Percentiles rank a stretch among this genome's conserved stretches.
These are phyloP conservation scores for Otolemur crassicaudatus DNA, from an alignment of 2,797 vertebrate genomes.

Conservation along the genomic window DNA sequence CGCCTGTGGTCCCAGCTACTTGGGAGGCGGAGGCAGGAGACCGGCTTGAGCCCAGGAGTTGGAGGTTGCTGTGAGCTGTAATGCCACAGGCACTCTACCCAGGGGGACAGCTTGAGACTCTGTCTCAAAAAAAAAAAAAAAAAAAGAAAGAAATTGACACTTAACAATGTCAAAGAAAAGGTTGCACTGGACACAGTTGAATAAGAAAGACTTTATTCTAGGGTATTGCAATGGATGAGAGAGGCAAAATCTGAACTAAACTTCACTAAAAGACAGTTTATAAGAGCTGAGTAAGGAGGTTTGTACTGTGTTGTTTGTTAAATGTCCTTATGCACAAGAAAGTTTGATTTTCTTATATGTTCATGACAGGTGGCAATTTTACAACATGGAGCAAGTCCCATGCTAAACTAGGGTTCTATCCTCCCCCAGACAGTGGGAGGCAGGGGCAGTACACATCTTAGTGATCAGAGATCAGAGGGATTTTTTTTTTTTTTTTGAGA, in stretches of 20 bases:
- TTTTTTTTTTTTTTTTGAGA: not conserved
- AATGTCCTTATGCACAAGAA: not conserved
- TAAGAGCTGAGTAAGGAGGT: not conserved
- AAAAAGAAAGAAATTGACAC: not conserved
- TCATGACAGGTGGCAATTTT: not conserved
- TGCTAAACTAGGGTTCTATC: not conserved
- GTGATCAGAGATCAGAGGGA: not conserved
- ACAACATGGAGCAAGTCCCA: not conserved
- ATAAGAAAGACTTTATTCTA: not conserved
- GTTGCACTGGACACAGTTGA: not conserved
- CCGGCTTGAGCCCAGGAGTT: too few species aligned
- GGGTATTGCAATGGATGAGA: not conserved
- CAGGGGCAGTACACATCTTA: not conserved
- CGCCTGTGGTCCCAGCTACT: too few species aligned
- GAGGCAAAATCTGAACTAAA: not conserved
- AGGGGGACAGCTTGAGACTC: too few species aligned
- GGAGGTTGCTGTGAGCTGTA: too few species aligned
- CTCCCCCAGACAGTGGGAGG: not conserved
- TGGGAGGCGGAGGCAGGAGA: too few species aligned
- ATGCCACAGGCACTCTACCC: too few species aligned
- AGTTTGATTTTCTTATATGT: not conserved
- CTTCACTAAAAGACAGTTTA: not conserved
- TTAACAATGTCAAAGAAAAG: not conserved
- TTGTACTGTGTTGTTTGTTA: not conserved
- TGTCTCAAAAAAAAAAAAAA: too few species aligned